Base-by-base conservation (phyloP, 1,140 invertebrate genomes). In the Ephestia elutella region DNA sequence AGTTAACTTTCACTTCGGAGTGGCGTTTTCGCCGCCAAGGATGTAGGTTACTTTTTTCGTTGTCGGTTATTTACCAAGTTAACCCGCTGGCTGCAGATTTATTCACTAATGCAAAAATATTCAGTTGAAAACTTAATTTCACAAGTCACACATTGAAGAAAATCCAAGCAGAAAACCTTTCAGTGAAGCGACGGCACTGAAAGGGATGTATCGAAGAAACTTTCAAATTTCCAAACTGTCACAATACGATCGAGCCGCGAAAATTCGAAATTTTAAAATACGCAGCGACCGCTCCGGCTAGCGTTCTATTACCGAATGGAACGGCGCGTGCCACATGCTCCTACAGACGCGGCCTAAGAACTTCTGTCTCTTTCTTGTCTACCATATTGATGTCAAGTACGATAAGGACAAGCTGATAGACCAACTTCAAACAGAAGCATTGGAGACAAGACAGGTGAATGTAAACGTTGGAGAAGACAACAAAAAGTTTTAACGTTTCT, bases 281-380 rank as follows among this genome's bases (percentile, higher is more conserved):
- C 63, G 58, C 63, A 48, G 72, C 82, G 77, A 78, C 82, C 63
- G 57, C 56, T 58, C 69, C 11, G 49, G 56, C 25, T 64, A 57
- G 57, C 72, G 74, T 68, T 81, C 76, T 68, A 65, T 79, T 74
- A 82, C 80, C 73, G 83, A 87, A 85, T 87, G 83, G 65, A 74
- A 64, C 69, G 73, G 76, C 83, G 82, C 86, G 82, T 84, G 86
- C 83, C 82, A 84, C 80, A 85, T 85, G 79, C 73, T 75, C 63
- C 62, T 69, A 67, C 68, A 65, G 69, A 60, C 67, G 66, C 69
- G 65, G 56, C 66, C 38, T 51, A 78, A 70, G 70, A 61, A 66
- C 56, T 53, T 63, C 71, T 53, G 63, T 86, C 85, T 75, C 85
- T 86, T 78, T 86, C 78, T 73, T 75, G 56, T 38, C 5, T 20